Conservation (phyloP, 2,113 vertebrate species). For the Typhlomys cinereus region DNA sequence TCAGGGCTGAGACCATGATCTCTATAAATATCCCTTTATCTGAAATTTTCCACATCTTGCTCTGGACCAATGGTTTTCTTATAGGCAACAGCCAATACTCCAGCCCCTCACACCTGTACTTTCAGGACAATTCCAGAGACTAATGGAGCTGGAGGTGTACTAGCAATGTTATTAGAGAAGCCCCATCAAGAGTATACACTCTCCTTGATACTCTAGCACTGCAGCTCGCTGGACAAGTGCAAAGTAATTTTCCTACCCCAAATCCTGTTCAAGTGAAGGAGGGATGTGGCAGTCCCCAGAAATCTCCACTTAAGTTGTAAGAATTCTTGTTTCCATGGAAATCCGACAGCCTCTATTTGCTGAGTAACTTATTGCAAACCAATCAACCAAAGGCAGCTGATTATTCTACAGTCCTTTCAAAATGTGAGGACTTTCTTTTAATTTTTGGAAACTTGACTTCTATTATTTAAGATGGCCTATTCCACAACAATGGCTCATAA, state of each 20-base stretch:
- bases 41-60: not conserved
- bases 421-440: constrained; percentile 73
- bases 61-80: not conserved
- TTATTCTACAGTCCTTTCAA: constrained; percentile 68
- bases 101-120: not conserved
- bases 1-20: not conserved
- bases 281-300: not conserved
- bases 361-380: constrained; percentile 77
- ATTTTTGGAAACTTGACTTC: constrained; percentile 73
- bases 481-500: constrained; percentile 70
- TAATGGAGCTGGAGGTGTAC: not conserved
- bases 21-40: not conserved
- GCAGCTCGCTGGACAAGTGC: not conserved
- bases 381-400: constrained; percentile 66
- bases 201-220: no score
- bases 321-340: not conserved
- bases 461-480: constrained; percentile 64
- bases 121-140: not conserved
- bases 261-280: not conserved
- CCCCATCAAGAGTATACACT: not conserved
- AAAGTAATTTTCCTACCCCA: not conserved
- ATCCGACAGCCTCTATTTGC: constrained; percentile 3
- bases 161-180: not conserved
- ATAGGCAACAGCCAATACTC: not conserved
- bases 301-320: not conserved